Base-by-base conservation (phyloP, 2,888 invertebrate species). In the Hydroisotoma schaefferi region DNA sequence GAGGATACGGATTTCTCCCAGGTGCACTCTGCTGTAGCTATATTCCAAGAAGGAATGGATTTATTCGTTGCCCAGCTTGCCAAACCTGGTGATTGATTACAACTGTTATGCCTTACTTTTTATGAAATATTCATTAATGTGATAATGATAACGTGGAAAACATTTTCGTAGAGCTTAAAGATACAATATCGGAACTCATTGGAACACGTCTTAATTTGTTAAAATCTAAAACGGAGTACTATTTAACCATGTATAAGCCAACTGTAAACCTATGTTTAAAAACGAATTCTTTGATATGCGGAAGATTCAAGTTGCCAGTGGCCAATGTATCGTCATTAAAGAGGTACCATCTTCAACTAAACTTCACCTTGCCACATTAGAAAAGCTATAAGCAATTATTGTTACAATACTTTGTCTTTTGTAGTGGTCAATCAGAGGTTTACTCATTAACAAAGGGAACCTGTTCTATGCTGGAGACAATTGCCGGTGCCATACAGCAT, bases 21-120 rank as follows among this genome's bases (percentile, higher is more conserved):
- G 62, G 81, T 82, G 27, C 82, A 82, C 37, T 84, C 86, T 1
- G 85, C 84, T 3, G 75, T 86, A 12, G 85, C 84, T 75, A 84
- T 90, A 1, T 84, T 92, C 46, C 88, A 92, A 79, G 91, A 95
- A 77, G 91, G 93, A 0, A 82, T 93, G 23, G 94, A 97, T 75
- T 86, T 94, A 63, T 97, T 97, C 77, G 90, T 90, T 63, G 87
- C 87, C 55, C 88, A 89, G 25, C 81, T 88, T 27, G 78, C 87
- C 0, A 83, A 76, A 65, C 72, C 73, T 65, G 75, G 79, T 78
- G 70, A 55, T 61, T 40, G 10, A 38, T 10, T 52, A 10, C 3
- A 54, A n/a, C 37, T 40, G 22, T 44, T 38, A 22, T 33, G 33
- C 15, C 33, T 10, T 33, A 33, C 8, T 33, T 33, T 33, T 33